A percentile compares a stretch with the other conserved stretches of the same genome.
phyloP scores from a whole-genome alignment of 2,113 vertebrate genomes.

The Mus pahari region DNA sequence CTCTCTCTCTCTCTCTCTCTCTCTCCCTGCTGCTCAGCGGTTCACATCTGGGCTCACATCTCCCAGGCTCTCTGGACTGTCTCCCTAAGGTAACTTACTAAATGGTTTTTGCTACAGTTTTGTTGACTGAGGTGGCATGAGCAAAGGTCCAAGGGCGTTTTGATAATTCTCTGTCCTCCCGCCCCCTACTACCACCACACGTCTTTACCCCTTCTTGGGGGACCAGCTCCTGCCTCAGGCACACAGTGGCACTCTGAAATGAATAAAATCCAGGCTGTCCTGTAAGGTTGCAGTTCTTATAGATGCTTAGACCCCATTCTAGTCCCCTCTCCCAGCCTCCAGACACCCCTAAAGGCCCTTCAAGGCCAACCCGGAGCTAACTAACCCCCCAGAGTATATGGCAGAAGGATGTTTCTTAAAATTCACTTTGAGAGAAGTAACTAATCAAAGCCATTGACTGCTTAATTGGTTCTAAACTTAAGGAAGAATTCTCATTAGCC shows the following conservation, averaged over 20 bases:
- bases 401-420: constrained; percentile 60
- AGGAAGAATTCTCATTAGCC: constrained; percentile 69
- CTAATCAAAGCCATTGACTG: constrained; percentile 67
- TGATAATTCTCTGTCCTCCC: not conserved
- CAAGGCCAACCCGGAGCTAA: constrained; percentile 10
- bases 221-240: not conserved
- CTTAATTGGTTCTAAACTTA: constrained; percentile 78
- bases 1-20: not conserved
- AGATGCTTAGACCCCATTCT: not conserved
- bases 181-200: not conserved
- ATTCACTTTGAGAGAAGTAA: constrained; percentile 72
- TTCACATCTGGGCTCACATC: not conserved
- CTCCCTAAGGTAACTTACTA: not conserved
- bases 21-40: not conserved
- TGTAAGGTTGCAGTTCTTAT: not conserved
- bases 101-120: not conserved
- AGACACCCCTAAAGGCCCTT: not conserved
- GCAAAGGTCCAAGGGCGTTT: not conserved
- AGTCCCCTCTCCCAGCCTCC: not conserved
- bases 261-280: not conserved
- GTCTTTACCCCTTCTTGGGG: not conserved
- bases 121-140: not conserved
- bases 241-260: not conserved
- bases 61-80: not conserved
- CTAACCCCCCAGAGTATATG: not conserved